Conservation (phyloP, 2,113 vertebrate genomes). For the Argyrosomus japonicus region DNA sequence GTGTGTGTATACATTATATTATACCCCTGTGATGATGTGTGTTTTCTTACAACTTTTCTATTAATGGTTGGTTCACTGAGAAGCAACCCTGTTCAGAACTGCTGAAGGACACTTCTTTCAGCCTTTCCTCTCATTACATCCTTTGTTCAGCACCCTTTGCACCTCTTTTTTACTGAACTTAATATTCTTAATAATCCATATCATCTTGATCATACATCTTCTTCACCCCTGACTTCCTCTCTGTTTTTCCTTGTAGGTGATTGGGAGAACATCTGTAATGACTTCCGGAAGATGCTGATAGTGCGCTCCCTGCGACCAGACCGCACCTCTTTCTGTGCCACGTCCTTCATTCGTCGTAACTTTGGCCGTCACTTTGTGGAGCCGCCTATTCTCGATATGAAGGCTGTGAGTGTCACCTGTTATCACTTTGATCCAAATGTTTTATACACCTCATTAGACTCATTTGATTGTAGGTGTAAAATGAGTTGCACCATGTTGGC, state of each 20-base stretch:
- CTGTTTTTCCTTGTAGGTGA: slow-evolving; percentile 75
- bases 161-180: neutral
- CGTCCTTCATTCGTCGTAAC: slow-evolving; percentile 87
- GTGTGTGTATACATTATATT: too few relatives aligned
- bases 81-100: too few relatives aligned
- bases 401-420: slow-evolving; percentile 81
- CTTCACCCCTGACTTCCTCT: neutral
- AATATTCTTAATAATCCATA: neutral
- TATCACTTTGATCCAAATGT: neutral
- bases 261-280: slow-evolving; percentile 86
- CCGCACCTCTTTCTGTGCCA: slow-evolving; percentile 87
- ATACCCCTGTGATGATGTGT: too few relatives aligned
- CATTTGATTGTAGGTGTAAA: neutral
- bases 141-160: neutral
- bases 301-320: slow-evolving; percentile 89
- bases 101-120: neutral
- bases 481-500: neutral
- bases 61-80: too few relatives aligned
- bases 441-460: neutral
- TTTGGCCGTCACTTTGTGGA: slow-evolving; percentile 88
- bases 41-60: too few relatives aligned
- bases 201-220: neutral
- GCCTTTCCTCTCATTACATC: neutral
- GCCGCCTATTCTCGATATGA: slow-evolving; percentile 90
- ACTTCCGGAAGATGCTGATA: slow-evolving; percentile 89